Conservation (phyloP, 2,113 vertebrate species). For the Halichoeres trimaculatus region DNA sequence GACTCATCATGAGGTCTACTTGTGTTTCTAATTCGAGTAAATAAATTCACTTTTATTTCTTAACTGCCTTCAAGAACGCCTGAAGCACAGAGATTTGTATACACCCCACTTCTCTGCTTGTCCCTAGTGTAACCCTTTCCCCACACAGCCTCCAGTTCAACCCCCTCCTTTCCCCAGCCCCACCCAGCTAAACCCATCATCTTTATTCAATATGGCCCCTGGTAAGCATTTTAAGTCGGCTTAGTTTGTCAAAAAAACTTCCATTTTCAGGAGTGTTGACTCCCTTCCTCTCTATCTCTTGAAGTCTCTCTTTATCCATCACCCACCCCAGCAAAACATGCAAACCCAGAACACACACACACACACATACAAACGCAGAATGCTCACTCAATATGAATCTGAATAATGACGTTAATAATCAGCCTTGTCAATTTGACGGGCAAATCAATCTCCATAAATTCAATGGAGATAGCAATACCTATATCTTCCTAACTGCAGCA, state of each 20-base stretch:
- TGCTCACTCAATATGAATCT: conserved; percentile 10
- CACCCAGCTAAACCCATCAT: conserved; percentile 75
- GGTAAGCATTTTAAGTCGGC: conserved; percentile 75
- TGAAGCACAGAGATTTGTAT: conserved; percentile 52
- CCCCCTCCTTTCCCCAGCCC: not conserved
- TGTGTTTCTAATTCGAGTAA: conserved; percentile 44
- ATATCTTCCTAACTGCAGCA: conserved; percentile 10
- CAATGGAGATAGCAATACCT: conserved; percentile 23
- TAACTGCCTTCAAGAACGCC: conserved; percentile 46
- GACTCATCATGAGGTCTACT: conserved; percentile 21
- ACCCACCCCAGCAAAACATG: conserved; percentile 13
- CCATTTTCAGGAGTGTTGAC: conserved; percentile 42
- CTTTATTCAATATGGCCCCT: conserved; percentile 78
- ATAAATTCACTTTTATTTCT: conserved; percentile 45
- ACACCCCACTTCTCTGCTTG: conserved; percentile 52
- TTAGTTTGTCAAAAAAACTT: conserved; percentile 73
- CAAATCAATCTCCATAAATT: conserved; percentile 46
- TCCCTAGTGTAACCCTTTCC: conserved; percentile 63
- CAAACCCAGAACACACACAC: conserved; percentile 22
- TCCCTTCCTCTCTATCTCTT: conserved; percentile 19
- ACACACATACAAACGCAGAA: conserved; percentile 11
- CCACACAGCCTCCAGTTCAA: conserved; percentile 63
- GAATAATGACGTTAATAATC: conserved; percentile 15
- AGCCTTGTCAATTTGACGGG: conserved; percentile 27
- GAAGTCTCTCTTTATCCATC: conserved; percentile 15